Base-by-base conservation (phyloP, 2,113 vertebrate genomes). In the Sigmodon hispidus region DNA sequence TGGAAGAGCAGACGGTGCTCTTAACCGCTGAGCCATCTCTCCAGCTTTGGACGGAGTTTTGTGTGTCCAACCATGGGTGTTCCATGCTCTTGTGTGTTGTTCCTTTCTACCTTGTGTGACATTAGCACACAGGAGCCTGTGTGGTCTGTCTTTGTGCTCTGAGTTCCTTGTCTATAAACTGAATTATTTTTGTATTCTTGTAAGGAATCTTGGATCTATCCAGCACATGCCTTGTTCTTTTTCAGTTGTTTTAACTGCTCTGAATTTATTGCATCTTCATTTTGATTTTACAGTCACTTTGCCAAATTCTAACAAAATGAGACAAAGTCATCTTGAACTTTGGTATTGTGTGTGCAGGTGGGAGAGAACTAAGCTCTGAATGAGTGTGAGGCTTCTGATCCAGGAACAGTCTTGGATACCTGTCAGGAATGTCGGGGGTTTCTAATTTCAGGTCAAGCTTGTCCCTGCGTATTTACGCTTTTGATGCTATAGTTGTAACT, bases 201-300 rank as follows among this genome's bases (percentile, higher is more conserved):
- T 24, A 57, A 45, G 75, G 89, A 88, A 40, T 70, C 65, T 86
- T 85, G 65, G 75, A 92, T 65, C 73, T 67, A 73, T 61, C 40
- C 1, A 10, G 43, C 57, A 12, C 29, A 65, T 26, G 15, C 59
- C 88, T 65, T 67, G 67, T 87, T 83, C 83, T 93, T 86, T 75
- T 81, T 63, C 72, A 89, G 57, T 79, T 86, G 29, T 75, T 90
- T 90, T 70, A 96, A 69, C 40, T 45, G 0, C 36, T 67, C 24
- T 57, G 55, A 72, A 21, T 93, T 84, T 52, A 36, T 96, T 87
- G 63, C 43, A 94, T 72, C 87, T 87, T 65, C 57, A 84, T 96
- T 94, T 93, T 87, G 87, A 65, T 90, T 96, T 91, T 87, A 59
- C 21, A 90, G n/a, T 87, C 69, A 67, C 80, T 79, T 87, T 69